Evolutionary conservation across 2,113 vertebrate species (phyloP).

Genomic region (Oxygymnocypris stewartii): DNA sequence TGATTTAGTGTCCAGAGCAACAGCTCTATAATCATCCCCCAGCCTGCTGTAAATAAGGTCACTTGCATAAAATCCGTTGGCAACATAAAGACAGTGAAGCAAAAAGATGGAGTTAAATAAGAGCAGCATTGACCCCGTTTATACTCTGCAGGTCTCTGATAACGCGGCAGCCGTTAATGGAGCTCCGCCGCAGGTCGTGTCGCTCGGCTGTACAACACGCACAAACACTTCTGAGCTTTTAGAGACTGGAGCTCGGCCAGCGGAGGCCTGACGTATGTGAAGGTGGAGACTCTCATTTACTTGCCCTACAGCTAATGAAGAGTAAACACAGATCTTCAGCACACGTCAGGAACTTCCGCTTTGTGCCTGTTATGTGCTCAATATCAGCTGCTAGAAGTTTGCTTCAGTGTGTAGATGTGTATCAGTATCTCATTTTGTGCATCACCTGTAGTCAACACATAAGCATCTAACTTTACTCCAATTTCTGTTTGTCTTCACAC

Average conservation of each 20-base stretch:
- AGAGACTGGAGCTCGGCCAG: slow-evolving; percentile 2
- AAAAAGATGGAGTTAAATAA: neutral
- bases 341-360: neutral
- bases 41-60: neutral
- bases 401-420: neutral
- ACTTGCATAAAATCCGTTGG: neutral
- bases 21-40: neutral
- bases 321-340: neutral
- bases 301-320: slow-evolving; percentile 16
- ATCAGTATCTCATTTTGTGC: neutral
- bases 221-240: neutral
- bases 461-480: neutral
- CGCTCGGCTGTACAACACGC: neutral
- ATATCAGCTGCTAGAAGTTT: neutral
- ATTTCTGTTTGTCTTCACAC: too few relatives aligned
- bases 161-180: neutral
- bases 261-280: neutral
- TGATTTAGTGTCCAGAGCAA: neutral
- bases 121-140: neutral
- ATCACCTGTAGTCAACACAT: neutral
- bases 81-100: neutral
- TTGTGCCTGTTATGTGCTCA: neutral
- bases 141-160: neutral
- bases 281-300: neutral
- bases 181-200: neutral